Percentiles rank a stretch among this genome's conserved stretches.
phyloP scores from a whole-genome alignment of 1,140 invertebrate species.

The Bilobella aurantiaca region DNA sequence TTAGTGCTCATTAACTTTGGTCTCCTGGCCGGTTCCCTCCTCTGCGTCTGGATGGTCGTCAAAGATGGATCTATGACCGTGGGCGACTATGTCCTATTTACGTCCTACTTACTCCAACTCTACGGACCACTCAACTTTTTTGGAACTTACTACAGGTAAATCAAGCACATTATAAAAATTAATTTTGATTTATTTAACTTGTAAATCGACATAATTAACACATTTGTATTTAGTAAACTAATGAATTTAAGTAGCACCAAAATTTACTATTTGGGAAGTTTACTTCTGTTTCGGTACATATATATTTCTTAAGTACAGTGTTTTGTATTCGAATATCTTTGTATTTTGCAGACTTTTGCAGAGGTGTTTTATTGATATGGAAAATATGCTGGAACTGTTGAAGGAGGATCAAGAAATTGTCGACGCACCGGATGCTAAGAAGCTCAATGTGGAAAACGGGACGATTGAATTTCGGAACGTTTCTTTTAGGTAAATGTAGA shows the following conservation, averaged over 20 bases:
- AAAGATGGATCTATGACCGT: slow-evolving; percentile 42
- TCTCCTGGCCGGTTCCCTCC: slow-evolving; percentile 46
- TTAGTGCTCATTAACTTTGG: slow-evolving; percentile 46
- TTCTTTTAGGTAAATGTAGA: neutral
- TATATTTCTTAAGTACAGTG: too few species aligned
- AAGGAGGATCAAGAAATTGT: slow-evolving; percentile 73
- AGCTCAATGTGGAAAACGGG: slow-evolving; percentile 59
- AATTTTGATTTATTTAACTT: slow-evolving; percentile 8
- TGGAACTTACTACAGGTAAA: slow-evolving; percentile 54
- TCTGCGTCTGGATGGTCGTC: slow-evolving; percentile 48
- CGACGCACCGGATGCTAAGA: slow-evolving; percentile 64
- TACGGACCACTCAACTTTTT: slow-evolving; percentile 54
- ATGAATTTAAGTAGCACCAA: too few species aligned
- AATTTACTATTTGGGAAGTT: too few species aligned
- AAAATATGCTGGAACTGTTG: slow-evolving; percentile 96
- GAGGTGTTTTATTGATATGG: slow-evolving; percentile 96
- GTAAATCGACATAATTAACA: too few species aligned
- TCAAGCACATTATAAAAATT: neutral
- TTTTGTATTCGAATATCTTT: too few species aligned
- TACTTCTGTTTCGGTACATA: too few species aligned
- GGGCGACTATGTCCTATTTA: slow-evolving; percentile 55
- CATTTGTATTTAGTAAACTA: too few species aligned
- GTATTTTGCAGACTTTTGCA: slow-evolving; percentile 68
- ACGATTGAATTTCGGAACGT: slow-evolving; percentile 81
- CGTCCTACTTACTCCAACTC: slow-evolving; percentile 51